Percentiles rank a stretch among this genome's conserved stretches.
Conservation (phyloP, 92 coral and sea anemone species). For the Palythoa grandis region DNA sequence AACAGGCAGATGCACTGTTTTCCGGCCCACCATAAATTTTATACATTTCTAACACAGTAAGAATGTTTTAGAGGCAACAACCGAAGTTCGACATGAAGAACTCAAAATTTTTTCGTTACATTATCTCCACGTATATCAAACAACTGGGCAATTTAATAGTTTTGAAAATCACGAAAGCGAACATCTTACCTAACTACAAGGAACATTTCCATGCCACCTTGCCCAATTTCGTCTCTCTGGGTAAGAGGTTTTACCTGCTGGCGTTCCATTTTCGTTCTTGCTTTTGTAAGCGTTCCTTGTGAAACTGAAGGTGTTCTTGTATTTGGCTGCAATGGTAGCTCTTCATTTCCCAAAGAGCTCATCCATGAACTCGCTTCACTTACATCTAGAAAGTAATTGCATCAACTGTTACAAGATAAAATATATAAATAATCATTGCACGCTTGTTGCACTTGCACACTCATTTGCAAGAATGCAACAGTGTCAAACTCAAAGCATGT, state of each 20-base stretch:
- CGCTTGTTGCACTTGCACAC: background rate
- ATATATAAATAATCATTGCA: too few species aligned
- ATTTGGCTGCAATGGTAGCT: background rate
- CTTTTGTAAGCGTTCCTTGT: background rate
- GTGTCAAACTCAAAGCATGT: too few species aligned
- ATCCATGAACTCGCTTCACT: slow-evolving; percentile 22
- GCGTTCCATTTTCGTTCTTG: background rate
- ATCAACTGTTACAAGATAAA: background rate
- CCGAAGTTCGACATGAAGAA: too few species aligned
- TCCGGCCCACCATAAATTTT: too few species aligned
- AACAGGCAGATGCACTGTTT: too few species aligned
- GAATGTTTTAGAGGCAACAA: too few species aligned
- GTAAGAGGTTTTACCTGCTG: slow-evolving; percentile 8
- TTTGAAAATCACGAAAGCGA: too few species aligned
- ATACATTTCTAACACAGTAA: too few species aligned
- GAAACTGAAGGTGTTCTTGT: slow-evolving; percentile 10
- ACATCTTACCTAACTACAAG: slow-evolving; percentile 24
- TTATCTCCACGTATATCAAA: too few species aligned
- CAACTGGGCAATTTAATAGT: too few species aligned
- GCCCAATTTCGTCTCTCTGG: background rate
- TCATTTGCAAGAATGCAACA: too few species aligned
- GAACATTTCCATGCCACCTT: slow-evolving; percentile 28
- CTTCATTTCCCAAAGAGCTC: slow-evolving; percentile 10
- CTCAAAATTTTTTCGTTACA: too few species aligned
- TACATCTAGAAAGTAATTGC: background rate